These are phyloP conservation scores for Callopanchax toddi DNA, from an alignment of 2,113 vertebrate species.

Conservation along the genomic window DNA sequence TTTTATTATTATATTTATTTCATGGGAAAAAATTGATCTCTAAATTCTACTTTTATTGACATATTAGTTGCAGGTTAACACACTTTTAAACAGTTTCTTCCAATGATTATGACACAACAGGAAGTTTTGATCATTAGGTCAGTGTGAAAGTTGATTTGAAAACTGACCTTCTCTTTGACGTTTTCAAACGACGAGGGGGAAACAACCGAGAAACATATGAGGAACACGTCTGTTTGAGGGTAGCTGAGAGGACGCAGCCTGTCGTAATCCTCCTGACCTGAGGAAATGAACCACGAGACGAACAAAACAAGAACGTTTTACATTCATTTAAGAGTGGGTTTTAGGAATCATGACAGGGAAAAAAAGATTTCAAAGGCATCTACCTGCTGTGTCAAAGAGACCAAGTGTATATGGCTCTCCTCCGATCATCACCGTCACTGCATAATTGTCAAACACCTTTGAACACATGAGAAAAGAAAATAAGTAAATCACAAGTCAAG, in stretches of 20 bases:
- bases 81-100: background rate
- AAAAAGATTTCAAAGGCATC: background rate
- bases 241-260: constrained; percentile 98
- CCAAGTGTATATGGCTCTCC: constrained; percentile 97
- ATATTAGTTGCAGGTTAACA: no score
- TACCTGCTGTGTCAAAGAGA: constrained; percentile 98
- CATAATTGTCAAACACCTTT: constrained; percentile 99
- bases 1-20: no score
- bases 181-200: constrained; percentile 99
- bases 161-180: constrained; percentile 95
- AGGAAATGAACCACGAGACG: constrained; percentile 19
- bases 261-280: constrained; percentile 99
- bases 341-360: background rate
- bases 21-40: no score
- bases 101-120: background rate
- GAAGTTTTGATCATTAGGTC: background rate
- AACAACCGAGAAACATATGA: constrained; percentile 98
- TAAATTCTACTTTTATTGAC: no score
- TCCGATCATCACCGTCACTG: constrained; percentile 98
- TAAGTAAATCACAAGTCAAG: background rate
- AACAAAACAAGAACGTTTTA: background rate
- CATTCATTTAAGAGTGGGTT: constrained; percentile 1
- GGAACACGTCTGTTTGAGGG: constrained; percentile 98
- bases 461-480: background rate
- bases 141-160: constrained; percentile 1